phyloP scores from a whole-genome alignment of 2,888 invertebrate genomes.

The Odontocolon sp. region DNA sequence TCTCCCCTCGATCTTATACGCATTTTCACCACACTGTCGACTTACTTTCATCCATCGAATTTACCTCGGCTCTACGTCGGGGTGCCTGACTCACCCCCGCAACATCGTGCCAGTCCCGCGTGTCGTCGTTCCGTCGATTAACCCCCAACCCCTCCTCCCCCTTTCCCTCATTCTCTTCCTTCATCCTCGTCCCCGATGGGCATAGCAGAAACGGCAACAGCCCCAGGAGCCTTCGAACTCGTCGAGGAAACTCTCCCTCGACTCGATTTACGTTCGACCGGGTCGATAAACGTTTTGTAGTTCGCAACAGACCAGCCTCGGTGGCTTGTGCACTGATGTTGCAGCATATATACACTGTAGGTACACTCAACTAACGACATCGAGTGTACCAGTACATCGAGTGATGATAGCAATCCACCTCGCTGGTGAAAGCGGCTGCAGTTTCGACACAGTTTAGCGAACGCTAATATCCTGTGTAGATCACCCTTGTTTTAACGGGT shows the following conservation, averaged over 20 bases:
- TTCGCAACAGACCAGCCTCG: constrained; percentile 42
- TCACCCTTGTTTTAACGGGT: not conserved
- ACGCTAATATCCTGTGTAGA: constrained; percentile 16
- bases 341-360: constrained; percentile 6
- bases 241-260: constrained; percentile 28
- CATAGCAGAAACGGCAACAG: constrained; percentile 13
- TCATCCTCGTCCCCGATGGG: no score
- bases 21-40: constrained; percentile 9
- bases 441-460: constrained; percentile 32
- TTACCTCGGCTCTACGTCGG: constrained; percentile 11
- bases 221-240: constrained; percentile 11
- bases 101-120: constrained; percentile 37
- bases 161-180: no score
- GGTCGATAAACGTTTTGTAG: constrained; percentile 60
- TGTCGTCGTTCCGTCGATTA: constrained; percentile 63
- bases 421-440: constrained; percentile 40
- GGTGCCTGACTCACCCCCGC: constrained; percentile 29
- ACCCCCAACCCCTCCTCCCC: constrained; percentile 37
- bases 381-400: constrained; percentile 28
- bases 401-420: constrained; percentile 21
- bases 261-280: constrained; percentile 45
- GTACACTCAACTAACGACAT: not conserved
- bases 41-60: constrained; percentile 21
- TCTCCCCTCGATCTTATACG: not conserved
- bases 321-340: constrained; percentile 40